These are phyloP conservation scores for Phyto melanocephala DNA, from an alignment of 2,888 invertebrate genomes.

Conservation along the genomic window DNA sequence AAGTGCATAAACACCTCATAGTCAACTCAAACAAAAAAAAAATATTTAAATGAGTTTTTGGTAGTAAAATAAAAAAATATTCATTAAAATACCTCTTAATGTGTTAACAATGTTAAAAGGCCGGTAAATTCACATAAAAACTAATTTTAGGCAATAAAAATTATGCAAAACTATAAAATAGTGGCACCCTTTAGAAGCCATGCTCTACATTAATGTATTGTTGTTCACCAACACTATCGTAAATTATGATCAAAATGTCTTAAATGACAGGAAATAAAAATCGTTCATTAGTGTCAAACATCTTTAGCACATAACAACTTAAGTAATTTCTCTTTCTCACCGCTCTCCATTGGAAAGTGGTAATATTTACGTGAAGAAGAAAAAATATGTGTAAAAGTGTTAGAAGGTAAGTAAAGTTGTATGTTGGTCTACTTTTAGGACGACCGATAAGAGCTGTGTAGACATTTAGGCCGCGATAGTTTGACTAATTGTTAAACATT, in stretches of 20 bases:
- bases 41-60: constrained; percentile 51
- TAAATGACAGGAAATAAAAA: constrained; percentile 60
- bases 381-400: constrained; percentile 27
- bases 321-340: constrained; percentile 13
- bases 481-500: constrained; percentile 64
- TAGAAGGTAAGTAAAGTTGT: background rate
- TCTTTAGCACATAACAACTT: constrained; percentile 35
- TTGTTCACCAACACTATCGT: constrained; percentile 45
- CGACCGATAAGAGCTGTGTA: constrained; percentile 22
- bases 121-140: background rate
- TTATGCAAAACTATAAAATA: constrained; percentile 52
- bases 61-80: constrained; percentile 42
- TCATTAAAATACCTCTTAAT: constrained; percentile 38
- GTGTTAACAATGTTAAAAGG: constrained; percentile 41
- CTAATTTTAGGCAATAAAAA: constrained; percentile 41
- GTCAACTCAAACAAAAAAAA: constrained; percentile 20
- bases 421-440: constrained; percentile 7
- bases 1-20: constrained; percentile 58
- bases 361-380: background rate
- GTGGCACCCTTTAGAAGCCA: constrained; percentile 38
- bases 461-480: constrained; percentile 56
- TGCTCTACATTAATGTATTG: constrained; percentile 3
- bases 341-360: too few species aligned
- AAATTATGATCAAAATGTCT: constrained; percentile 60
- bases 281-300: constrained; percentile 63